Evolutionary conservation across 2,888 invertebrate species (phyloP), one percentile per base, ranked within the genome.

Genomic region (Belgica antarctica): DNA sequence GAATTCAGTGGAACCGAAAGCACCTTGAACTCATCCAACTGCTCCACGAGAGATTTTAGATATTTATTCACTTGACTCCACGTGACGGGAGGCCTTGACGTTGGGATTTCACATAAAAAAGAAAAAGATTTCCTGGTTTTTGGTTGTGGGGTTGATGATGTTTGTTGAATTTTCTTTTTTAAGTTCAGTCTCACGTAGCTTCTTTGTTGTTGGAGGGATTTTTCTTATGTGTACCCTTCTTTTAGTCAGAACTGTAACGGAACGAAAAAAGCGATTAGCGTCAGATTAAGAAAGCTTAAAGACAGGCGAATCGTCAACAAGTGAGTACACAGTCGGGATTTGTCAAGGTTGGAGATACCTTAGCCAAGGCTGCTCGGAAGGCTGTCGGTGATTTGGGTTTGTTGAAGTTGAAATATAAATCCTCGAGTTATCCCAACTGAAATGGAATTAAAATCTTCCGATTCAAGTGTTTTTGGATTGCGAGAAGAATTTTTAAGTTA

Each of bases 121-220:
- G 2, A 52, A 22, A 52, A 17, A 17, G 17, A 12, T 22, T 52
- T 52, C 19, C 10, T 41, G 41, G 10, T 41, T 7, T 17, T 8
- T 52, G 52, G 8, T 52, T 2, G 19, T 52, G n/a, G 17, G 22
- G 52, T 52, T 52, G 17, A 52, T 52, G 52, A 52, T 52, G 52
- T 52, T 41, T 41, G 41, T 41, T 41, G n/a, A n/a, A n/a, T n/a
- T n/a, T 41, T 41, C 41, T 41, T 52, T 22, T 22, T 17, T 22
- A 52, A 52, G 41, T 52, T 52, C 52, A 52, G 52, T 52, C 52
- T 52, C 52, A 52, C 52, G 52, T 52, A 22, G 52, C 17, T 52
- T 31, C 34, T 31, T 52, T 52, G 22, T 2, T 15, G 17, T 52
- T 52, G 52, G 52, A 52, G 19, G 22, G 52, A 52, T 52, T 17